Conservation (phyloP, 2,797 vertebrate genomes). For the Holocentrus rufus region DNA sequence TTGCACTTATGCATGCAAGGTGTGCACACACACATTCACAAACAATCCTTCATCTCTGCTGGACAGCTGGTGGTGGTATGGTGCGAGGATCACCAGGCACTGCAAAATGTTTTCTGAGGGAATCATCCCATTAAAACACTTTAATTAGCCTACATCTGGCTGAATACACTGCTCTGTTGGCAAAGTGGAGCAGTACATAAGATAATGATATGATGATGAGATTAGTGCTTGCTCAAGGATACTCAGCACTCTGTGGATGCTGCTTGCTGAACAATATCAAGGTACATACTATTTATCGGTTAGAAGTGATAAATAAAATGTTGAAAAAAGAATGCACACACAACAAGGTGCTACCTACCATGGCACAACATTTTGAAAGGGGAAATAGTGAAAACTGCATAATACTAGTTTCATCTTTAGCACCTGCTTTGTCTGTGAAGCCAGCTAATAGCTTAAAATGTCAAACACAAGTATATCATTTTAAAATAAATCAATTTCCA, state of each 20-base stretch:
- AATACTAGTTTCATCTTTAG: too few relatives aligned
- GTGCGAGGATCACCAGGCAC: neutral
- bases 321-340: too few relatives aligned
- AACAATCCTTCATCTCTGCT: neutral
- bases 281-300: neutral
- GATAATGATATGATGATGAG: neutral
- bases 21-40: conserved; percentile 7
- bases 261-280: neutral
- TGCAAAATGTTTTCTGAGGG: conserved; percentile 20
- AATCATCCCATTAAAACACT: conserved; percentile 24
- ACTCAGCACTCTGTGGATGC: neutral
- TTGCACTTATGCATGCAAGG: neutral
- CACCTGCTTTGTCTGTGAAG: too few relatives aligned
- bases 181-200: neutral
- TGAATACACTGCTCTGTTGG: neutral
- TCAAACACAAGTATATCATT: too few relatives aligned
- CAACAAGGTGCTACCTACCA: too few relatives aligned
- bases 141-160: conserved; percentile 18
- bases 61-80: neutral
- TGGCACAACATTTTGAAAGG: too few relatives aligned
- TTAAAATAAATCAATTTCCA: too few relatives aligned
- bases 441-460: too few relatives aligned
- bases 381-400: too few relatives aligned
- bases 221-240: neutral
- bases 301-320: too few relatives aligned